Base-by-base conservation (phyloP, 1,140 invertebrate species). In the Geopemphigus sp. region DNA sequence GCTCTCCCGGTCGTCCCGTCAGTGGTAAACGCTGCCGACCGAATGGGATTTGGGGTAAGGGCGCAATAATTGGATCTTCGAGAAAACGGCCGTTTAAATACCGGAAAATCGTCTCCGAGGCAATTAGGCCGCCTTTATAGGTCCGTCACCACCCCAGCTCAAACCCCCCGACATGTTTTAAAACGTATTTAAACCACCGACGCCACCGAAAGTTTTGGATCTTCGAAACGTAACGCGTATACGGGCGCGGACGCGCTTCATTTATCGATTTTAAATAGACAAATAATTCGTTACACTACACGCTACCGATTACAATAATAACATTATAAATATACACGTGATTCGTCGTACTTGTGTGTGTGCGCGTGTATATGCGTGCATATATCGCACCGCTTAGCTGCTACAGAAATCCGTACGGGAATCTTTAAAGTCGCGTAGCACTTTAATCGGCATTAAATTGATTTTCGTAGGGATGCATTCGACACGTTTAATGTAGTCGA, bases 11-110 rank as follows among this genome's bases (percentile, higher is more conserved):
- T 8, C 32, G 32, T 39, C 32, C 3, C 32, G 32, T 8, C 19
- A 45, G 17, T 2, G 66, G 15, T 50, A 68, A 68, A 68, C n/a
- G 14, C 22, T 47, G n/a, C 19, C 14, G 10, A 17, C 66, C 15
- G 45, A 68, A 45, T 3, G 64, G 64, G 32, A n/a, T 66, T 12
- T 5, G 5, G 11, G 45, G 45, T 22, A 68, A 50, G 39, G 50
- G 39, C 10, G 24, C 32, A n/a, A 17, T 32, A 47, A 68, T 68
- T 17, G 66, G 66, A 50, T 68, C 39, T 68, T 50, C 14, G 45
- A 68, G 39, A 68, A 68, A 45, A 68, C 66, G 24, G 66, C 66
- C 66, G 66, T 68, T 68, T 68, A 68, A 68, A 50, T 68, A 50
- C 66, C 45, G 66, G 66, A 47, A 68, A 68, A 68, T 50, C 66